These are phyloP conservation scores for Athene noctua DNA, from an alignment of 2,113 vertebrate genomes.

Conservation along the genomic window DNA sequence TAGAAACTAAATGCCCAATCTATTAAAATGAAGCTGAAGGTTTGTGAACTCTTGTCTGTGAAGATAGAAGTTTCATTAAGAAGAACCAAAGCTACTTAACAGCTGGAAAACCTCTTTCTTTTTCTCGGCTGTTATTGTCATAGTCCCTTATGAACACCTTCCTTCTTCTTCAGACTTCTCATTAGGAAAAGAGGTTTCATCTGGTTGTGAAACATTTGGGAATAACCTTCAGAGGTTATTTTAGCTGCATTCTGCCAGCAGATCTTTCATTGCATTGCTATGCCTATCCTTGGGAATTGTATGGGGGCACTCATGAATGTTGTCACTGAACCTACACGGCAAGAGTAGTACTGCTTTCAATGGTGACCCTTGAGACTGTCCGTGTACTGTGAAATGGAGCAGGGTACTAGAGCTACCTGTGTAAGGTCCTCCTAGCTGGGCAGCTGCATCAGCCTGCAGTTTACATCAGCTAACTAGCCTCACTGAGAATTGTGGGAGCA, in stretches of 20 bases:
- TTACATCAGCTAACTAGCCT: rapidly evolving
- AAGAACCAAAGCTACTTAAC: neutral
- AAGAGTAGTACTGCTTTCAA: rapidly evolving
- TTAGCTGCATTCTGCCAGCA: neutral
- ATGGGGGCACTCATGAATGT: rapidly evolving
- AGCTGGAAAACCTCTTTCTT: neutral
- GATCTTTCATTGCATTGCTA: neutral
- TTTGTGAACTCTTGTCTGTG: neutral
- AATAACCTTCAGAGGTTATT: neutral
- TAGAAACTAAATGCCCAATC: neutral
- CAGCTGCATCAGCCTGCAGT: neutral
- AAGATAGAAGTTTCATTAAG: neutral
- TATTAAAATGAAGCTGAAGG: neutral
- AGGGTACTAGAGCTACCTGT: rapidly evolving
- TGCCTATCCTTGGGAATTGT: neutral
- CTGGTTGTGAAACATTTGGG: neutral
- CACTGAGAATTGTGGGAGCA: neutral
- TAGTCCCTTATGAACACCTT: neutral
- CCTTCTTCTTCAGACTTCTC: neutral
- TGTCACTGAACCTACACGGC: rapidly evolving
- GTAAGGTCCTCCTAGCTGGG: rapidly evolving
- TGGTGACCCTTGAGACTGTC: no score
- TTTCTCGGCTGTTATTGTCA: neutral
- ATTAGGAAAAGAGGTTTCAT: neutral
- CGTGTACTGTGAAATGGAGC: neutral